phyloP scores from a whole-genome alignment of 2,888 invertebrate genomes.

The Andrena haemorrhoa region DNA sequence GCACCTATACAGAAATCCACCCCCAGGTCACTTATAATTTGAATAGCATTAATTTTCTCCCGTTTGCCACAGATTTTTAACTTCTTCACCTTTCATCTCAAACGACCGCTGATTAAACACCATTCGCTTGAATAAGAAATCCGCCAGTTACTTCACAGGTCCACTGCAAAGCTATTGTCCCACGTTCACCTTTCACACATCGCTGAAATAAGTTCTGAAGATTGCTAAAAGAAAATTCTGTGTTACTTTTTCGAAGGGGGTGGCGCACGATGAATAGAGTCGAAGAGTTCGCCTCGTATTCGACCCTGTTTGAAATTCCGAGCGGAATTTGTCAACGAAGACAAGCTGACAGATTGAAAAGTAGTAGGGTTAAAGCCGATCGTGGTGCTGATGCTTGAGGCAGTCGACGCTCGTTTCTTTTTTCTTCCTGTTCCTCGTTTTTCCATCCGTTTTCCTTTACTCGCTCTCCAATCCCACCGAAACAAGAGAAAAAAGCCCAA shows the following conservation, averaged over 20 bases:
- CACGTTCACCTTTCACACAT: too few species aligned
- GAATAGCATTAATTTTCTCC: background rate
- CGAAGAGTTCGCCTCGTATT: conserved; percentile 2
- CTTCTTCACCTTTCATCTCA: too few species aligned
- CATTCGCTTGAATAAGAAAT: too few species aligned
- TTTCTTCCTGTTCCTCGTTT: background rate
- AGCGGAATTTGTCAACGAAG: conserved; percentile 43
- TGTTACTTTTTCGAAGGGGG: background rate
- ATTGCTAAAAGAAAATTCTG: too few species aligned
- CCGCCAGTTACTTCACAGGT: too few species aligned
- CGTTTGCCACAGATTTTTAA: too few species aligned
- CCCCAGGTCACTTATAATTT: background rate
- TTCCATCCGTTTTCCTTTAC: background rate
- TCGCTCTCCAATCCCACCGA: conserved; percentile 20
- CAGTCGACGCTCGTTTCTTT: conserved; percentile 27
- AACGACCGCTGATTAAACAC: too few species aligned
- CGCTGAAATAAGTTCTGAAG: too few species aligned
- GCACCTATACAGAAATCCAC: too few species aligned
- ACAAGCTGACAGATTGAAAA: conserved; percentile 52
- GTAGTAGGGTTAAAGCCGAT: conserved; percentile 40
- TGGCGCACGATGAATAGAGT: background rate
- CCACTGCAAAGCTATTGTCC: too few species aligned
- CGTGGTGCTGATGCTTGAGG: background rate
- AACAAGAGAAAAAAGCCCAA: conserved; percentile 17
- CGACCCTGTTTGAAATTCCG: conserved; percentile 41